These are phyloP conservation scores for Alsophila aescularia DNA, from an alignment of 2,888 invertebrate species.

Conservation along the genomic window DNA sequence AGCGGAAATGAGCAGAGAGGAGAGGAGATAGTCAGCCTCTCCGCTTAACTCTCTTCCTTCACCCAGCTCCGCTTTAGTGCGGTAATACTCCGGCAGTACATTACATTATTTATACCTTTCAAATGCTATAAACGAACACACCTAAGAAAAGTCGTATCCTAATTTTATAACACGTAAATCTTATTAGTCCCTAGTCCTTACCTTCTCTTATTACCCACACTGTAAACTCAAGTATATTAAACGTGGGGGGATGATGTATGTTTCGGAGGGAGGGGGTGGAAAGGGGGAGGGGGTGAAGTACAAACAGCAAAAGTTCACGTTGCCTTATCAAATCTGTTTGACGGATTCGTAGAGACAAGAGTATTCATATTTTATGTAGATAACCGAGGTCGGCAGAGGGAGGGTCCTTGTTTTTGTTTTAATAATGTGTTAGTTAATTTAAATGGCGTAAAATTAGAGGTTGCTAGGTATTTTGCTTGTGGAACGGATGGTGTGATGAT, in stretches of 20 bases:
- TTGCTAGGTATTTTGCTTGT: background rate
- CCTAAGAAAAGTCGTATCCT: conserved; percentile 8
- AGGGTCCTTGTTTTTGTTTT: conserved; percentile 5
- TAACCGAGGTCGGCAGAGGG: conserved; percentile 49
- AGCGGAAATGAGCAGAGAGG: too few relatives aligned
- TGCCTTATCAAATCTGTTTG: conserved; percentile 81
- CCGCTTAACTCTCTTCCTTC: too few relatives aligned
- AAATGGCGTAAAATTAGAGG: background rate
- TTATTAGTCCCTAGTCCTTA: conserved; percentile 23
- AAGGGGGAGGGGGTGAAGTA: conserved; percentile 36
- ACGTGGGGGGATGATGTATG: conserved; percentile 38
- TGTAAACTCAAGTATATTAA: conserved; percentile 45
- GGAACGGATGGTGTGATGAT: too few relatives aligned
- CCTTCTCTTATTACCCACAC: conserved; percentile 39
- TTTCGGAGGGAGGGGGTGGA: conserved; percentile 35
- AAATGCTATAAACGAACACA: background rate
- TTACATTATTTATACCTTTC: too few relatives aligned
- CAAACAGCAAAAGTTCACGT: conserved; percentile 79
- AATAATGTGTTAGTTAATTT: conserved; percentile 1
- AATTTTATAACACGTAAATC: conserved; percentile 26
- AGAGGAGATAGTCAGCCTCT: too few relatives aligned
- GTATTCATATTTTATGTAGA: conserved; percentile 78
- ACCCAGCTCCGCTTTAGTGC: too few relatives aligned
- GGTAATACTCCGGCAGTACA: too few relatives aligned
- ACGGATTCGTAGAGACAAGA: conserved; percentile 79